Conservation (phyloP, 2,888 invertebrate species). For the Drosophila bunnanda region DNA sequence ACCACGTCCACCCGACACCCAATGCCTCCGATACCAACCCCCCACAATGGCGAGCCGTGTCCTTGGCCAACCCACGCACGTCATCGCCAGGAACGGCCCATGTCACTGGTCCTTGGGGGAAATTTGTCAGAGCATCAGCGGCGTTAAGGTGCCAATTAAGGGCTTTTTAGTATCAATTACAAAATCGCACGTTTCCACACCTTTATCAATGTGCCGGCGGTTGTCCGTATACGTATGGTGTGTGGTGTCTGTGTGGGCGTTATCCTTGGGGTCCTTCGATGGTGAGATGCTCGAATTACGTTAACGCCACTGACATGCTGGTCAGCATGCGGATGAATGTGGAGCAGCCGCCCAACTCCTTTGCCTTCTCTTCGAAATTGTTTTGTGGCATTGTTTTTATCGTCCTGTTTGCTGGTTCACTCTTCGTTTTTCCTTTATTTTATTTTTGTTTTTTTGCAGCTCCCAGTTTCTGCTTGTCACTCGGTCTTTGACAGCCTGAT, state of each 20-base stretch:
- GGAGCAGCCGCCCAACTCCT: constrained; percentile 21
- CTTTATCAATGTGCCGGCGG: constrained; percentile 59
- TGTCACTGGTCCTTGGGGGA: constrained; percentile 77
- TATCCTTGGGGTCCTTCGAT: constrained; percentile 28
- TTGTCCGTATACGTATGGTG: constrained; percentile 15
- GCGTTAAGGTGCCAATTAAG: constrained; percentile 85
- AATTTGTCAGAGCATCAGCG: constrained; percentile 82
- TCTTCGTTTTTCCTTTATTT: constrained; percentile 6
- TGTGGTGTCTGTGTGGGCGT: constrained; percentile 20
- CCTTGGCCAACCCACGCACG: constrained; percentile 61
- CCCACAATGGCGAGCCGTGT: constrained; percentile 5
- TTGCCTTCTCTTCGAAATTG: constrained; percentile 66
- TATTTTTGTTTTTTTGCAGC: constrained; percentile 9
- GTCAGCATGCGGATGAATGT: constrained; percentile 52
- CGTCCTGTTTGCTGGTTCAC: constrained; percentile 30
- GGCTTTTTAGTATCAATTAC: constrained; percentile 85
- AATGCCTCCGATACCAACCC: constrained; percentile 8
- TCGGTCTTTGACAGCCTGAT: constrained; percentile 72
- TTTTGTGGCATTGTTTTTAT: constrained; percentile 72
- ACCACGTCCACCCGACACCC: constrained; percentile 27
- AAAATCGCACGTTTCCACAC: constrained; percentile 83
- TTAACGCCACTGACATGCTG: constrained; percentile 57
- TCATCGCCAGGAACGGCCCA: constrained; percentile 58
- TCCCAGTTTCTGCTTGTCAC: constrained; percentile 44
- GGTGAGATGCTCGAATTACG: constrained; percentile 43